A percentile compares a stretch with the other conserved stretches of the same genome.
These are phyloP conservation scores for Phyllotreta striolata DNA, from an alignment of 2,888 invertebrate species.

Conservation along the genomic window DNA sequence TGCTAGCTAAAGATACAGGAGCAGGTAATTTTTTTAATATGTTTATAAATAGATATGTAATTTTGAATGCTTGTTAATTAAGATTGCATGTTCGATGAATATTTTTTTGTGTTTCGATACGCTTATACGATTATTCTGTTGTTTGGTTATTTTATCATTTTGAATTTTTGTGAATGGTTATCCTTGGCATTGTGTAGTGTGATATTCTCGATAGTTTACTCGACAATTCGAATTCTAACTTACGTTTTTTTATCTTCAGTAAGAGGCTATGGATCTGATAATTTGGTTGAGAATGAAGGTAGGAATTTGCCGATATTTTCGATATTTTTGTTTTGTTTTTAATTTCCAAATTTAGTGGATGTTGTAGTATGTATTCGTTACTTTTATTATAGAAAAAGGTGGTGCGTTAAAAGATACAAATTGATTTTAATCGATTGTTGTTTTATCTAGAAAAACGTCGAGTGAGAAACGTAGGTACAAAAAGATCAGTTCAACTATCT, in stretches of 20 bases:
- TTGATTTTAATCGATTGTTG: no score
- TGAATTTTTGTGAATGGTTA: constrained; percentile 30
- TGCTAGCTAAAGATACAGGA: constrained; percentile 76
- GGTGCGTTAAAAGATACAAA: no score
- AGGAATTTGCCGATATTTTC: constrained; percentile 51
- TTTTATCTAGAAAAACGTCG: no score
- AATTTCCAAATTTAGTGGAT: constrained; percentile 5
- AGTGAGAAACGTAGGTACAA: no score
- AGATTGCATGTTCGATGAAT: constrained; percentile 2
- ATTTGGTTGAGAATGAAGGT: constrained; percentile 69
- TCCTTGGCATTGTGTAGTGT: constrained; percentile 55
- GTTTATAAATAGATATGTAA: not conserved
- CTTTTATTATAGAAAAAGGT: no score
- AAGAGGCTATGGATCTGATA: constrained; percentile 63
- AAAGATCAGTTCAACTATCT: no score
- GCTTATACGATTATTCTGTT: constrained; percentile 7
- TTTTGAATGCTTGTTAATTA: not conserved
- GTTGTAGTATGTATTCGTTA: constrained; percentile 6
- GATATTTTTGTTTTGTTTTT: constrained; percentile 1
- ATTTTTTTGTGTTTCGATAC: constrained; percentile 1
- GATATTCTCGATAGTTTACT: constrained; percentile 31
- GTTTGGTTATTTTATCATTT: constrained; percentile 19
- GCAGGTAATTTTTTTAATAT: constrained; percentile 64
- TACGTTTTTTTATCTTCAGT: constrained; percentile 58
- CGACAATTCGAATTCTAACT: constrained; percentile 31